Evolutionary conservation across 2,113 vertebrate genomes (phyloP).

Genomic region (Cynopterus brachyotis): DNA sequence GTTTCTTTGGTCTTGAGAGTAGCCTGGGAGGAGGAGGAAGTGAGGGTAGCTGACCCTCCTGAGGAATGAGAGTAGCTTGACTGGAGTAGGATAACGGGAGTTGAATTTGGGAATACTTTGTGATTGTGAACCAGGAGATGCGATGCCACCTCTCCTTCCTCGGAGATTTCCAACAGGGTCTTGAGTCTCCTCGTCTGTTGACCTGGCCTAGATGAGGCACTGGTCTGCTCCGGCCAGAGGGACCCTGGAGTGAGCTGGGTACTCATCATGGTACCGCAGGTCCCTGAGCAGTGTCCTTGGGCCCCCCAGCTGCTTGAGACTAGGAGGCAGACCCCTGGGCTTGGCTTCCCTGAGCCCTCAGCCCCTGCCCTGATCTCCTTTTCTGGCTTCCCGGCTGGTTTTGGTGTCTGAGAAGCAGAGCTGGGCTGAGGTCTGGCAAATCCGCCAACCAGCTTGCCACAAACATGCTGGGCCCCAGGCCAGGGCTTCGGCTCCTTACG

Average conservation of each 20-base stretch:
- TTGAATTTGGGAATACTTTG: not conserved
- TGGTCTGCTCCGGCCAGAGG: not conserved
- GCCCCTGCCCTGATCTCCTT: not conserved
- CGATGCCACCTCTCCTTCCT: not conserved
- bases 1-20: not conserved
- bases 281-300: not conserved
- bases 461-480: constrained; percentile 57
- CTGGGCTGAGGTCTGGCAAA: not conserved
- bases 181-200: not conserved
- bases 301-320: not conserved
- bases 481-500: constrained; percentile 56
- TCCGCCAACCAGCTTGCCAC: constrained; percentile 21
- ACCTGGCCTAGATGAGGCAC: not conserved
- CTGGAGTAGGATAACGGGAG: not conserved
- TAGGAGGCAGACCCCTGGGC: not conserved
- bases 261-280: not conserved
- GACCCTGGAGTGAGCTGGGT: not conserved
- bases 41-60: fast-evolving
- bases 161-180: not conserved
- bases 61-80: not conserved
- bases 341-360: not conserved
- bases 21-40: not conserved
- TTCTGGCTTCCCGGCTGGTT: not conserved
- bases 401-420: constrained; percentile 34
- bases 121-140: not conserved